These are phyloP conservation scores for Drosophila anomelani DNA, from an alignment of 2,888 invertebrate genomes.

Conservation along the genomic window DNA sequence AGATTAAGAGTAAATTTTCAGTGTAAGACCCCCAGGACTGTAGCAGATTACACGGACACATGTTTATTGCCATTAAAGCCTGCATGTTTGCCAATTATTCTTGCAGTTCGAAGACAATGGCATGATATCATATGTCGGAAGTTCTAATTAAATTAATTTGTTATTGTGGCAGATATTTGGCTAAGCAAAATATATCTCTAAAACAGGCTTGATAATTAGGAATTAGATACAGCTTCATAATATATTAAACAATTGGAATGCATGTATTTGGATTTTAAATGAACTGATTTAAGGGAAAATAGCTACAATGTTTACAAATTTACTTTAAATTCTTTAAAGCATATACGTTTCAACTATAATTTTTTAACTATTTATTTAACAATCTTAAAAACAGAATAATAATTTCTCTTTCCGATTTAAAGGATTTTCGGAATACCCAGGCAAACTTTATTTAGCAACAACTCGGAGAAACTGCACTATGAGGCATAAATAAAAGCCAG, in stretches of 20 bases:
- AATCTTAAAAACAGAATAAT: background rate
- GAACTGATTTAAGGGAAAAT: background rate
- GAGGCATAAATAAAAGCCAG: constrained; percentile 28
- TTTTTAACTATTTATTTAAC: no score
- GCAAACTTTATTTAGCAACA: constrained; percentile 1
- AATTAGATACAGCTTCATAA: background rate
- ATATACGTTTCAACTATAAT: no score
- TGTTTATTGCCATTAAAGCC: background rate
- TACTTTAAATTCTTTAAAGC: no score
- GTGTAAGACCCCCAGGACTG: background rate
- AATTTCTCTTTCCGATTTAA: no score
- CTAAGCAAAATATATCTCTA: no score
- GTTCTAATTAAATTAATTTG: background rate
- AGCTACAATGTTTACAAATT: no score
- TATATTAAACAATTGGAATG: background rate
- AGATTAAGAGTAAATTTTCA: background rate
- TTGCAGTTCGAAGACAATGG: background rate
- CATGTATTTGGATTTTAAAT: background rate
- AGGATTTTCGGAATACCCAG: constrained; percentile 9
- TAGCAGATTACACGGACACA: background rate
- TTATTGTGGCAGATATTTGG: background rate
- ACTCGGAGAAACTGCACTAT: background rate
- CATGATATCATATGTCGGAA: background rate
- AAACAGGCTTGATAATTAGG: background rate
- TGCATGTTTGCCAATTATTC: background rate